Conservation (phyloP, 2,888 invertebrate species). For the Pedicia rivosa region DNA sequence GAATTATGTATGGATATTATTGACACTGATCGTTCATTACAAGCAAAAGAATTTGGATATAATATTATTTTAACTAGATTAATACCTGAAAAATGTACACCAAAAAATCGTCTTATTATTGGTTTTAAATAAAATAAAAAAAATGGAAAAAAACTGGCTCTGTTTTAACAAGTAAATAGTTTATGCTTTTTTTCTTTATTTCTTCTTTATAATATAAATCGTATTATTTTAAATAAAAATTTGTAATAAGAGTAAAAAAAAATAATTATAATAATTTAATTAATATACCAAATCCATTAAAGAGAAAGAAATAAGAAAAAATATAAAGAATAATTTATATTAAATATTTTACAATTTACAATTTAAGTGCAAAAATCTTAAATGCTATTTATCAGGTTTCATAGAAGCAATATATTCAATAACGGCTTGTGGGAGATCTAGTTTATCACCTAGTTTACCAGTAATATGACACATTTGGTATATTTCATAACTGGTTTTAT, state of each 20-base stretch:
- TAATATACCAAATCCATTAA: too few species aligned
- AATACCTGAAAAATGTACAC: constrained; percentile 68
- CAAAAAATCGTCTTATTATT: constrained; percentile 51
- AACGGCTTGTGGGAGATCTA: constrained; percentile 26
- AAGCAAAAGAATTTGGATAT: constrained; percentile 63
- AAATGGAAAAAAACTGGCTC: background rate
- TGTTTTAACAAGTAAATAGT: too few species aligned
- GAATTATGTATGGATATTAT: constrained; percentile 75
- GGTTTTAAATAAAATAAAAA: constrained; percentile 14
- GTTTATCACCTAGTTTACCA: constrained; percentile 22
- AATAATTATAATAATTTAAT: too few species aligned
- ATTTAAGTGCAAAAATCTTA: too few species aligned
- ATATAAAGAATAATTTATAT: too few species aligned
- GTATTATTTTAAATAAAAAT: too few species aligned
- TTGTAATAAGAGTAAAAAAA: too few species aligned
- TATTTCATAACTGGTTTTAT: constrained; percentile 24
- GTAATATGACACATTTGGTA: constrained; percentile 24
- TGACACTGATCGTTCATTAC: constrained; percentile 66
- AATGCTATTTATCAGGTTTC: too few species aligned
- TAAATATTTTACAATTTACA: too few species aligned
- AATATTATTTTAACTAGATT: constrained; percentile 57
- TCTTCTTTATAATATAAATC: too few species aligned
- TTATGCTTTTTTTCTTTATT: too few species aligned
- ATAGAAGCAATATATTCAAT: constrained; percentile 14
- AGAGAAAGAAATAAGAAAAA: too few species aligned